A percentile compares a stretch with the other conserved stretches of the same genome.
Conservation (phyloP, 1,140 invertebrate genomes). For the Papilio polytes region DNA sequence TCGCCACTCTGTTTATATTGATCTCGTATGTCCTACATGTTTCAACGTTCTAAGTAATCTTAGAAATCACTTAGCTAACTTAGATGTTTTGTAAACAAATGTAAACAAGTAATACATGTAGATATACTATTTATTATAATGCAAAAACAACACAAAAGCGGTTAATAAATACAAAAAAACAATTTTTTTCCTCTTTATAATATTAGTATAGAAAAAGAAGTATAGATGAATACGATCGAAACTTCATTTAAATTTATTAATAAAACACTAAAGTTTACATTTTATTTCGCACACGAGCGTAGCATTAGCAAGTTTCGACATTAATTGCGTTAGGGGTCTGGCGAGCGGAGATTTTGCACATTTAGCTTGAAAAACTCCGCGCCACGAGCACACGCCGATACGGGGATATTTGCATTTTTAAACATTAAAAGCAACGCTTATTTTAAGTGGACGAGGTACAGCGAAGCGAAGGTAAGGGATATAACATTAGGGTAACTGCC, state of each 20-base stretch:
- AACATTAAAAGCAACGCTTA: conserved; percentile 12
- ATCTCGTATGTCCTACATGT: neutral
- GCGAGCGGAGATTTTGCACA: conserved; percentile 6
- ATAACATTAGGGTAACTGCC: conserved; percentile 8
- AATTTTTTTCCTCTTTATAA: too few relatives aligned
- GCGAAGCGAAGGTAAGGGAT: neutral
- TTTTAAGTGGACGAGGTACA: neutral
- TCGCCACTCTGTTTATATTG: conserved; percentile 6
- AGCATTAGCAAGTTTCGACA: neutral
- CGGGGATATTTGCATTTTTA: conserved; percentile 12
- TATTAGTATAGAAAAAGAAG: too few relatives aligned
- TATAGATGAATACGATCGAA: neutral
- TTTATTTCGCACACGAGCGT: neutral
- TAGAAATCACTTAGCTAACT: neutral
- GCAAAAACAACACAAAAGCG: too few relatives aligned
- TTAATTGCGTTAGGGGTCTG: conserved; percentile 12
- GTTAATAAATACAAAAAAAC: too few relatives aligned
- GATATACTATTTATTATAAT: too few relatives aligned
- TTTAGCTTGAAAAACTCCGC: neutral
- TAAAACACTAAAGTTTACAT: neutral
- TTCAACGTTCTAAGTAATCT: neutral
- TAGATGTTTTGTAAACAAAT: neutral
- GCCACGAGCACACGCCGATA: neutral
- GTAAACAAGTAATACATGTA: too few relatives aligned
- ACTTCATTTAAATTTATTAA: neutral